These are phyloP conservation scores for Xestia rhomboidea DNA, from an alignment of 2,888 invertebrate genomes.

Conservation along the genomic window DNA sequence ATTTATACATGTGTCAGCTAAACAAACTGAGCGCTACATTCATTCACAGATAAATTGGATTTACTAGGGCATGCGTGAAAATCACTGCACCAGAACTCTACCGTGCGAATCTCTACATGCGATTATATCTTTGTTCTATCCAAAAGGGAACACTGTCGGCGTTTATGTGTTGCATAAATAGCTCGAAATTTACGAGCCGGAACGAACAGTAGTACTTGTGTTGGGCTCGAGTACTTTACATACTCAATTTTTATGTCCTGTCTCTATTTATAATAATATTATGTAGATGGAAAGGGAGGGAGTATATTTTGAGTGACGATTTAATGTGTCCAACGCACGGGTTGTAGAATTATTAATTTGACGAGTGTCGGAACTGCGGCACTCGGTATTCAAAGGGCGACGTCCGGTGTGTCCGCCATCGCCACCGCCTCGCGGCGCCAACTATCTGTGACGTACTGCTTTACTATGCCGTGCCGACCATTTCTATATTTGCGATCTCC, in stretches of 20 bases:
- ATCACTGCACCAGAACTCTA: constrained; percentile 64
- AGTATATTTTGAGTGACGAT: constrained; percentile 55
- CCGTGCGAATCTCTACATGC: constrained; percentile 67
- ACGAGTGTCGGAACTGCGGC: constrained; percentile 80
- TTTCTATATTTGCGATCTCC: constrained; percentile 61
- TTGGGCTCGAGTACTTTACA: constrained; percentile 50
- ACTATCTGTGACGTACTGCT: constrained; percentile 59
- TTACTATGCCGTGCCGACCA: constrained; percentile 55
- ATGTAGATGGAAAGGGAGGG: constrained; percentile 42
- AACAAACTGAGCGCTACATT: constrained; percentile 17
- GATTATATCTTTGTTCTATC: constrained; percentile 71
- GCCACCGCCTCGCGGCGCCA: constrained; percentile 51
- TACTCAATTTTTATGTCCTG: constrained; percentile 54
- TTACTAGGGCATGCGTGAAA: constrained; percentile 68
- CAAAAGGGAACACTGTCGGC: constrained; percentile 71
- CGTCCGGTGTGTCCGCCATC: constrained; percentile 44
- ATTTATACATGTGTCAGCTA: constrained; percentile 31
- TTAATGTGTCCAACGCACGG: constrained; percentile 54
- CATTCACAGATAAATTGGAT: constrained; percentile 41
- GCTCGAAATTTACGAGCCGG: constrained; percentile 73
- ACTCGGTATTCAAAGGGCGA: constrained; percentile 78
- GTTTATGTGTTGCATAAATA: constrained; percentile 75
- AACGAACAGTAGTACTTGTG: constrained; percentile 63
- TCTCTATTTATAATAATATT: constrained; percentile 57
- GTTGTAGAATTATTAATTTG: constrained; percentile 79